phyloP scores from a whole-genome alignment of 1,140 invertebrate species.

The Orussus abietinus region DNA sequence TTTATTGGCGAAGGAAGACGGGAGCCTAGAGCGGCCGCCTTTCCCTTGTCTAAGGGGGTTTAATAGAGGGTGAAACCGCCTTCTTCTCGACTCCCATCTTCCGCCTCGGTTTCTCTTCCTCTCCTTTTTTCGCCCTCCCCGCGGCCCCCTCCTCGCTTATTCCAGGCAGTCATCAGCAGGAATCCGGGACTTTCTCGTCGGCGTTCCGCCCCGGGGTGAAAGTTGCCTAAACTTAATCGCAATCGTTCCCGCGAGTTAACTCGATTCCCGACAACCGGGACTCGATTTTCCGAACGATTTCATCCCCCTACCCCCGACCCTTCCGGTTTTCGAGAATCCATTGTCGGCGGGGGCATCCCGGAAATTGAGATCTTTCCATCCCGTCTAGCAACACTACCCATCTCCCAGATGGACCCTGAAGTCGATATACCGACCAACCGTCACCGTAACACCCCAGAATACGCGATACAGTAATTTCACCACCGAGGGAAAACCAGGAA shows the following conservation, averaged over 20 bases:
- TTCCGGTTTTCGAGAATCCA: not conserved
- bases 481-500: no score
- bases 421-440: no score
- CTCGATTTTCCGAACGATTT: not conserved
- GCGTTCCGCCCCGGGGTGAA: no score
- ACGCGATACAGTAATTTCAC: no score
- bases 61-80: constrained; percentile 55
- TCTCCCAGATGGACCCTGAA: no score
- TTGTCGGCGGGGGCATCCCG: not conserved
- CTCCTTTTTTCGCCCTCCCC: constrained; percentile 1
- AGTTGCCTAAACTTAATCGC: no score
- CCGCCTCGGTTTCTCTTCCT: constrained; percentile 2
- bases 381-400: not conserved
- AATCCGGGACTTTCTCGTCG: no score
- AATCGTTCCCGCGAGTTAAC: no score
- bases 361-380: not conserved
- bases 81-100: constrained; percentile 27
- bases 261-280: no score
- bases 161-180: no score
- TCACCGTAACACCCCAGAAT: no score
- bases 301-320: not conserved
- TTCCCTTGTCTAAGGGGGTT: constrained; percentile 51
- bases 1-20: constrained; percentile 35
- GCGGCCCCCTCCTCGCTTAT: constrained; percentile 11
- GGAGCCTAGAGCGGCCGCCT: constrained; percentile 40